phyloP scores from a whole-genome alignment of 2,797 vertebrate species.

The Picus viridis region DNA sequence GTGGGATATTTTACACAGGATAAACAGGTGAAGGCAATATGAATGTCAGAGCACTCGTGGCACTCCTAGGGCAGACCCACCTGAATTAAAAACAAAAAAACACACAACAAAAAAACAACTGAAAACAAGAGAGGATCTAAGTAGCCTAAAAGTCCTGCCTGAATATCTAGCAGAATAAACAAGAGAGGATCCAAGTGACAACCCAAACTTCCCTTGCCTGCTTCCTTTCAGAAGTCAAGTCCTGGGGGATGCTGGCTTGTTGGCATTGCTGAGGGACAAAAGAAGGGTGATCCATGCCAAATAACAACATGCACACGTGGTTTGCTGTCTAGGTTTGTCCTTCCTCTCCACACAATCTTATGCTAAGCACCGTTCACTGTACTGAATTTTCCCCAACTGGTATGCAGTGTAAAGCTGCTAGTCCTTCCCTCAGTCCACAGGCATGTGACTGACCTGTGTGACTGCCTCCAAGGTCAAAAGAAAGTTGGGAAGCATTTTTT shows the following conservation, averaged over 20 bases:
- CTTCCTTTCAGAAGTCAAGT: neutral
- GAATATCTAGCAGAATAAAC: slow-evolving; percentile 42
- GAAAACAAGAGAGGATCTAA: no score
- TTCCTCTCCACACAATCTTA: neutral
- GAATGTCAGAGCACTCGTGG: neutral
- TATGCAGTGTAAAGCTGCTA: neutral
- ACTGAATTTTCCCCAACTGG: neutral
- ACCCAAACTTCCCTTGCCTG: neutral
- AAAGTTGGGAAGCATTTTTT: slow-evolving; percentile 9
- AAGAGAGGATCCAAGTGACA: slow-evolving; percentile 49
- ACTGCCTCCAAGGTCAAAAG: slow-evolving; percentile 29
- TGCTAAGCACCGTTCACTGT: neutral
- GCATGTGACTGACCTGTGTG: neutral
- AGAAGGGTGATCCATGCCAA: neutral
- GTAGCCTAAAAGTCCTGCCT: neutral
- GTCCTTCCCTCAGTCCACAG: neutral
- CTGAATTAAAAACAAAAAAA: neutral
- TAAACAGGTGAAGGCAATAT: neutral
- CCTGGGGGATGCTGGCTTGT: neutral
- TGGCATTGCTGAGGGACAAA: neutral
- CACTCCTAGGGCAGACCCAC: neutral
- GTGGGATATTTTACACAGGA: neutral
- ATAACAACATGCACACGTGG: neutral
- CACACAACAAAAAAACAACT: no score
- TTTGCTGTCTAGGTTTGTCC: neutral